Evolutionary conservation across 2,797 vertebrate genomes (phyloP).

Genomic region (Arctocebus calabarensis): DNA sequence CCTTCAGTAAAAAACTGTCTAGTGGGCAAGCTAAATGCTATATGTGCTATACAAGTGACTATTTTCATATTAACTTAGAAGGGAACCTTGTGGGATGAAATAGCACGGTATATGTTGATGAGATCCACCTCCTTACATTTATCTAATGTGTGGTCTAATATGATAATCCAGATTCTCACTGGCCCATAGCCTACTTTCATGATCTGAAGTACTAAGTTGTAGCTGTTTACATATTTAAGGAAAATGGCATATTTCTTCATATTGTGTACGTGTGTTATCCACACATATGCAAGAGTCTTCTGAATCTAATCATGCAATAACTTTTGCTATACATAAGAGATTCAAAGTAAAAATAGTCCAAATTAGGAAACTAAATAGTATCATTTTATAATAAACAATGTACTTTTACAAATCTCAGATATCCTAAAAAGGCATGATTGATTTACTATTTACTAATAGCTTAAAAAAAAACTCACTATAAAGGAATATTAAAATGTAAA

Average conservation of each 20-base stretch:
- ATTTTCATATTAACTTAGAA: not conserved
- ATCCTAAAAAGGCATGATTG: conserved; percentile 1
- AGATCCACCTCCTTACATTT: not conserved
- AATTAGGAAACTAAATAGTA: not conserved
- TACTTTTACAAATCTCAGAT: conserved; percentile 15
- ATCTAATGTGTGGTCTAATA: not conserved
- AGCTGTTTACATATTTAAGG: conserved; percentile 18
- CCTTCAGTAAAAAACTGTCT: not conserved
- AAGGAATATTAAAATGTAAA: conserved; percentile 36
- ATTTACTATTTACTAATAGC: conserved; percentile 31
- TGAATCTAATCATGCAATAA: not conserved
- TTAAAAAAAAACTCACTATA: not conserved
- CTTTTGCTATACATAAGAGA: conserved; percentile 9
- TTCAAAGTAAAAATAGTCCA: not conserved
- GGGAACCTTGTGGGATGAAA: not conserved
- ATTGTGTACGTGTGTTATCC: not conserved
- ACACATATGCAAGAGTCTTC: not conserved
- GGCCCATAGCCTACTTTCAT: not conserved
- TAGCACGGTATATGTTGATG: not conserved
- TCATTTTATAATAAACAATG: conserved; percentile 34
- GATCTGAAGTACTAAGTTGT: not conserved
- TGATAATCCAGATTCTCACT: not conserved
- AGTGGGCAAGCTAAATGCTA: not conserved
- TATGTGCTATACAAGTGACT: not conserved
- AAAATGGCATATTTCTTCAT: not conserved